These are phyloP conservation scores for Chaenogobius annularis DNA, from an alignment of 2,113 vertebrate genomes.

Conservation along the genomic window DNA sequence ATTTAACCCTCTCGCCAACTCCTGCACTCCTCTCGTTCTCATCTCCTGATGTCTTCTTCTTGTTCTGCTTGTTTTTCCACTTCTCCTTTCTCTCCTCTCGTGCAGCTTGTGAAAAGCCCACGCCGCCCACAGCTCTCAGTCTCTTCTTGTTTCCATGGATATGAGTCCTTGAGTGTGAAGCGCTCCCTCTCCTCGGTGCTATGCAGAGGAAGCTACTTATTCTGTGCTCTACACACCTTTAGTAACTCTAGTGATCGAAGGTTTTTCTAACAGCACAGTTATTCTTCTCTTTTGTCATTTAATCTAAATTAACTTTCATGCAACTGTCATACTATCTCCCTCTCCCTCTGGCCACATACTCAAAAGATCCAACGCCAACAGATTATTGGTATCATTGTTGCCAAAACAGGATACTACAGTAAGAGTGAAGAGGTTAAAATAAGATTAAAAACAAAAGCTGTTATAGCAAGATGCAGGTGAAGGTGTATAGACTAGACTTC, in stretches of 20 bases:
- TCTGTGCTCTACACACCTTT: conserved; percentile 15
- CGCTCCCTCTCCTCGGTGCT: conserved; percentile 45
- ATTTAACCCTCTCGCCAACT: neutral
- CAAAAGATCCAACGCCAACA: too few species aligned
- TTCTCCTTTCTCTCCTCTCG: conserved; percentile 41
- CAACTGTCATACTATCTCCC: too few species aligned
- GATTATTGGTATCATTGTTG: too few species aligned
- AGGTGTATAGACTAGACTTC: too few species aligned
- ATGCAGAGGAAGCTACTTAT: conserved; percentile 13
- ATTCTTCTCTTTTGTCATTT: too few species aligned
- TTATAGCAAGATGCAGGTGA: too few species aligned
- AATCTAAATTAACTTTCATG: too few species aligned
- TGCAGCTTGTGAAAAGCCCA: conserved; percentile 61
- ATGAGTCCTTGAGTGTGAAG: conserved; percentile 65
- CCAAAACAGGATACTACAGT: too few species aligned
- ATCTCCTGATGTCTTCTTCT: neutral
- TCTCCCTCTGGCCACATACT: too few species aligned
- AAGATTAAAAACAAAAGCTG: too few species aligned
- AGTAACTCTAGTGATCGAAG: conserved; percentile 8
- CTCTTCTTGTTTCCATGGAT: conserved; percentile 74
- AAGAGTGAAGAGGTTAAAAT: too few species aligned
- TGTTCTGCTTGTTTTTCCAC: neutral
- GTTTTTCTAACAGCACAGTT: neutral
- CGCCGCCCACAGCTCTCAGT: conserved; percentile 58
- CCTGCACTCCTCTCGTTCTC: neutral